Conservation (phyloP, 2,113 vertebrate species). For the Percina caprodes region DNA sequence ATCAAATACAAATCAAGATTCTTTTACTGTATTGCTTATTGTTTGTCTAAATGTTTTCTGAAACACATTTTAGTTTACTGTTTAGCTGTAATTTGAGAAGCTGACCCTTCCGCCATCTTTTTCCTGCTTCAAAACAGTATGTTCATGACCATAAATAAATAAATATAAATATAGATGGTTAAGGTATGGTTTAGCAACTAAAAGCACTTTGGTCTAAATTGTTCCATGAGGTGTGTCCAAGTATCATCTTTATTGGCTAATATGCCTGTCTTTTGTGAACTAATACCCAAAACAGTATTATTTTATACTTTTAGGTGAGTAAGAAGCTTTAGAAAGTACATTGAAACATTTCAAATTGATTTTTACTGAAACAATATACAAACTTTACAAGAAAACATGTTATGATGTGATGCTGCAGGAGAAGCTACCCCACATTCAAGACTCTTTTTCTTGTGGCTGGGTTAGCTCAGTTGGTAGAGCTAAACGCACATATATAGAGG, state of each 20-base stretch:
- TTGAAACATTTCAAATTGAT: neutral
- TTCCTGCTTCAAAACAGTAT: too few relatives aligned
- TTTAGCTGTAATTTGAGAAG: too few relatives aligned
- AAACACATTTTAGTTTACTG: too few relatives aligned
- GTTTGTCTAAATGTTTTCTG: too few relatives aligned
- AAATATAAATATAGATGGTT: neutral
- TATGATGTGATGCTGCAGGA: neutral
- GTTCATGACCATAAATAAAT: neutral
- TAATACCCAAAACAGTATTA: neutral
- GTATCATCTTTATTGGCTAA: neutral
- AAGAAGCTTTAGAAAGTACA: neutral
- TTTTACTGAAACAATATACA: neutral
- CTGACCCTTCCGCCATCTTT: too few relatives aligned
- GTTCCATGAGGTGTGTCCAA: too few relatives aligned
- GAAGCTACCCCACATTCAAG: neutral
- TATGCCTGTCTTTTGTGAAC: neutral
- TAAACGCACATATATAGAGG: too few relatives aligned
- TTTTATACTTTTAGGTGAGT: neutral
- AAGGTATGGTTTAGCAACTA: neutral
- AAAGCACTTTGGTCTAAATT: neutral
- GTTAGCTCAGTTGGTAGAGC: too few relatives aligned
- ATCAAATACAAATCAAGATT: too few relatives aligned
- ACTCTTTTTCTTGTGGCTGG: neutral
- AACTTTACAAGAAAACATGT: neutral
- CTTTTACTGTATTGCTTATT: too few relatives aligned